A percentile compares a stretch with the other conserved stretches of the same genome.
phyloP scores from a whole-genome alignment of 2,797 vertebrate species.

The Acanthurus tractus region DNA sequence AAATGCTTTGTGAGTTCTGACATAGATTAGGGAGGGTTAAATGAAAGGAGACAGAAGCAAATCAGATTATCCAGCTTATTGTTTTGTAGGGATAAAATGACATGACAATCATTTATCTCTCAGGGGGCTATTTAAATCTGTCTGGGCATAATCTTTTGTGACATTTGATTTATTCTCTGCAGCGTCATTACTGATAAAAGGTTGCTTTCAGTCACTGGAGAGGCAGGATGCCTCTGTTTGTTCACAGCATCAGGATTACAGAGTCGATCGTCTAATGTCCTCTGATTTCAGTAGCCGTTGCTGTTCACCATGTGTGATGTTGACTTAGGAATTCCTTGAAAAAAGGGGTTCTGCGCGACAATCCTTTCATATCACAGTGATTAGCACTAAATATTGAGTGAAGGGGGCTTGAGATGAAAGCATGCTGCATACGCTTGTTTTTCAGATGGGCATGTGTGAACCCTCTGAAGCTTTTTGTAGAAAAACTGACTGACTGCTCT shows the following conservation, averaged over 20 bases:
- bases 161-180: slow-evolving; percentile 68
- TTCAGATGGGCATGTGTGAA: slow-evolving; percentile 50
- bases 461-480: slow-evolving; percentile 62
- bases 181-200: slow-evolving; percentile 56
- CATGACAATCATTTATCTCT: slow-evolving; percentile 70
- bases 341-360: slow-evolving; percentile 20
- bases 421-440: slow-evolving; percentile 18
- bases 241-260: slow-evolving; percentile 38
- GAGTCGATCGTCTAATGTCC: slow-evolving; percentile 27
- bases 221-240: slow-evolving; percentile 20
- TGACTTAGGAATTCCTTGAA: slow-evolving; percentile 51
- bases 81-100: slow-evolving; percentile 69
- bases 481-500: slow-evolving; percentile 63
- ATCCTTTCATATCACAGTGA: slow-evolving; percentile 53
- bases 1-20: slow-evolving; percentile 28
- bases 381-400: slow-evolving; percentile 51
- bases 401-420: slow-evolving; percentile 64
- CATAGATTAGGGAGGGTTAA: slow-evolving; percentile 58
- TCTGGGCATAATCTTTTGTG: slow-evolving; percentile 62
- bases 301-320: slow-evolving; percentile 34
- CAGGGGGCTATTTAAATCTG: slow-evolving; percentile 60
- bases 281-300: background rate
- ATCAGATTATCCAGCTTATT: slow-evolving; percentile 72
- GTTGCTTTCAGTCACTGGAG: slow-evolving; percentile 43
- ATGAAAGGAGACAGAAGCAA: slow-evolving; percentile 60